Conservation (phyloP, 2,888 invertebrate species). For the Synergus japonicus region DNA sequence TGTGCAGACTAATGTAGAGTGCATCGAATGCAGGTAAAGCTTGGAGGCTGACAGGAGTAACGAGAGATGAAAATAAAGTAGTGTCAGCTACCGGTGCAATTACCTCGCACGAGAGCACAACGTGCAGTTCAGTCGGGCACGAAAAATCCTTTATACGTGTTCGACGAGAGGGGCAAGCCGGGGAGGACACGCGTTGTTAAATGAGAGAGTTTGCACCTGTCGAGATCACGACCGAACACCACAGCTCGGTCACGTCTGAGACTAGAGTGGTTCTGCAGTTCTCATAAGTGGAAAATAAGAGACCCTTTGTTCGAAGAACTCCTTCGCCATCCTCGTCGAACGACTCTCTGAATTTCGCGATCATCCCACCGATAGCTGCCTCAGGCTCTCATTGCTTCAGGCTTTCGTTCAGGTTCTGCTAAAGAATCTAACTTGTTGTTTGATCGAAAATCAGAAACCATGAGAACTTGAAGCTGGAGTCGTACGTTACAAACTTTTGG, state of each 20-base stretch:
- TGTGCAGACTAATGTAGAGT: neutral
- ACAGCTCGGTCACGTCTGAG: slow-evolving; percentile 65
- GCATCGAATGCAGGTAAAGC: slow-evolving; percentile 21
- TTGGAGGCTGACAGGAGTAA: slow-evolving; percentile 32
- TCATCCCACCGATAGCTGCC: slow-evolving; percentile 24
- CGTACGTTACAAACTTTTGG: neutral
- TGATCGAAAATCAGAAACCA: slow-evolving; percentile 6
- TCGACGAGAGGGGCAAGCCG: slow-evolving; percentile 42
- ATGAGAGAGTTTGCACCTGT: slow-evolving; percentile 67
- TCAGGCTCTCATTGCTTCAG: slow-evolving; percentile 38
- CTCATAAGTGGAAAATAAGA: slow-evolving; percentile 73
- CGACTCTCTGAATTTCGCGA: slow-evolving; percentile 26
- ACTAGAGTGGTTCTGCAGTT: slow-evolving; percentile 60
- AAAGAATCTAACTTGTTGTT: slow-evolving; percentile 39
- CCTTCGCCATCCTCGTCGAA: slow-evolving; percentile 46
- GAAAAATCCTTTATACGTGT: slow-evolving; percentile 49
- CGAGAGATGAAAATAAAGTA: slow-evolving; percentile 54
- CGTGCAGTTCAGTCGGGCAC: slow-evolving; percentile 35
- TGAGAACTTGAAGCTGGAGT: neutral
- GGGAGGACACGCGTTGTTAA: slow-evolving; percentile 55
- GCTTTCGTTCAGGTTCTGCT: slow-evolving; percentile 43
- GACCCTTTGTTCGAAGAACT: slow-evolving; percentile 67
- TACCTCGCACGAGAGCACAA: slow-evolving; percentile 37
- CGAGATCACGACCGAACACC: slow-evolving; percentile 62
- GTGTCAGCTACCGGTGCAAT: slow-evolving; percentile 61